phyloP scores from a whole-genome alignment of 37 sponge, comb jelly and placozoan species.

The Ephydatia muelleri region DNA sequence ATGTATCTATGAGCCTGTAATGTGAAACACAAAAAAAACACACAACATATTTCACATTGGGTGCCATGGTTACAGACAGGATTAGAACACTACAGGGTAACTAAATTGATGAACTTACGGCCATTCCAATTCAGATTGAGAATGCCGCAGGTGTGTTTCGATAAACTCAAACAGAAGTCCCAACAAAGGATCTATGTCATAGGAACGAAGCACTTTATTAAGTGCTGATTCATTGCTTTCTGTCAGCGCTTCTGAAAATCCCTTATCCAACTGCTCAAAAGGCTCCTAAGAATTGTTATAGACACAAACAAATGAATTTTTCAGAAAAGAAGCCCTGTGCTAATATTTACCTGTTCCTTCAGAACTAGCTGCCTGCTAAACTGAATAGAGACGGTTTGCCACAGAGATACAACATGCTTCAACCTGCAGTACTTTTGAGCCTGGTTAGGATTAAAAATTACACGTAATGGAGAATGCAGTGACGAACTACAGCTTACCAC shows the following conservation, averaged over 20 bases:
- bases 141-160: constrained; percentile 22
- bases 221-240: neutral
- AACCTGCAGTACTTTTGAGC: constrained; percentile 41
- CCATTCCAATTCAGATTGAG: constrained; percentile 21
- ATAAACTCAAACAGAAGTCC: constrained; percentile 61
- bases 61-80: no score
- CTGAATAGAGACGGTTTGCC: constrained; percentile 65
- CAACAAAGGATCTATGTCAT: constrained; percentile 29
- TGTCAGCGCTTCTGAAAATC: neutral
- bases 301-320: constrained; percentile 12
- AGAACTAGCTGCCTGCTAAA: constrained; percentile 33
- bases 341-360: constrained; percentile 31
- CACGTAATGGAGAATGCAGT: neutral
- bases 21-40: neutral
- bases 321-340: neutral
- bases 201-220: neutral
- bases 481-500: neutral
- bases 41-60: neutral
- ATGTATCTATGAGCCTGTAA: constrained; percentile 24
- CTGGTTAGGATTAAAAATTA: constrained; percentile 3
- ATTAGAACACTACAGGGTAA: neutral
- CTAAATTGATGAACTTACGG: constrained; percentile 10
- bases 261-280: neutral
- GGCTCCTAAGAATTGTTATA: constrained; percentile 6
- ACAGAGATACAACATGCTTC: constrained; percentile 60